Conservation (phyloP, 1,140 invertebrate genomes). For the Drosophila obscura region DNA sequence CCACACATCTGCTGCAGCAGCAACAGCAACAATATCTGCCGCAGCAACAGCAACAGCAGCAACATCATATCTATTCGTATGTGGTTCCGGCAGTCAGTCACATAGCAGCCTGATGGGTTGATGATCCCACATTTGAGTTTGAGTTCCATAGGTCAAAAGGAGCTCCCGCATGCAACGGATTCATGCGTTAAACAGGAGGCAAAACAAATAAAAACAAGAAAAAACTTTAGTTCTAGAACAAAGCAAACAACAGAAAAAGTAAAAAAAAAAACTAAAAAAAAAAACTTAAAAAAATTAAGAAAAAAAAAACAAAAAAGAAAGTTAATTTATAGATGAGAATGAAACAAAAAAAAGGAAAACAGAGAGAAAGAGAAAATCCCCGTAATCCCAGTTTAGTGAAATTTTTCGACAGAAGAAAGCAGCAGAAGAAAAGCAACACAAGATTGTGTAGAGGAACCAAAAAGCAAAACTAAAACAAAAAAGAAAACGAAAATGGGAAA, state of each 20-base stretch:
- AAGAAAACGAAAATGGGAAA: slow-evolving; percentile 35
- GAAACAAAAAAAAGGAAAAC: slow-evolving; percentile 11
- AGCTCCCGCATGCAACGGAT: slow-evolving; percentile 76
- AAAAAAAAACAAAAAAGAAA: slow-evolving; percentile 56
- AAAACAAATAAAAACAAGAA: slow-evolving; percentile 13
- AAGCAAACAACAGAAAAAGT: slow-evolving; percentile 29
- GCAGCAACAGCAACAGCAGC: slow-evolving; percentile 49
- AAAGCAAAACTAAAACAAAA: slow-evolving; percentile 17
- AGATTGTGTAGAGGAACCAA: slow-evolving; percentile 57
- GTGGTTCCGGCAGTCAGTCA: slow-evolving; percentile 75
- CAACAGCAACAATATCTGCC: slow-evolving; percentile 41
- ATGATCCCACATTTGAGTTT: slow-evolving; percentile 65
- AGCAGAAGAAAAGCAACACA: slow-evolving; percentile 28
- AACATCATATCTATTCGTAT: slow-evolving; percentile 76
- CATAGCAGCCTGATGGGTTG: slow-evolving; percentile 65
- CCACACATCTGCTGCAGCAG: slow-evolving; percentile 39
- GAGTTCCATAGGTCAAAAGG: slow-evolving; percentile 51
- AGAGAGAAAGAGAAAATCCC: slow-evolving; percentile 31
- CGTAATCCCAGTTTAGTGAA: slow-evolving; percentile 78
- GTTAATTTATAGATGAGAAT: slow-evolving; percentile 49
- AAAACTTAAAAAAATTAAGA: slow-evolving; percentile 38
- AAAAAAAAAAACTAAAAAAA: slow-evolving; percentile 35
- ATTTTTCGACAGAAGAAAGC: slow-evolving; percentile 68
- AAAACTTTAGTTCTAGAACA: slow-evolving; percentile 68
- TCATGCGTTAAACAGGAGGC: slow-evolving; percentile 54